Evolutionary conservation across 2,797 vertebrate species (phyloP).

Genomic region (Enteromius treurensis): DNA sequence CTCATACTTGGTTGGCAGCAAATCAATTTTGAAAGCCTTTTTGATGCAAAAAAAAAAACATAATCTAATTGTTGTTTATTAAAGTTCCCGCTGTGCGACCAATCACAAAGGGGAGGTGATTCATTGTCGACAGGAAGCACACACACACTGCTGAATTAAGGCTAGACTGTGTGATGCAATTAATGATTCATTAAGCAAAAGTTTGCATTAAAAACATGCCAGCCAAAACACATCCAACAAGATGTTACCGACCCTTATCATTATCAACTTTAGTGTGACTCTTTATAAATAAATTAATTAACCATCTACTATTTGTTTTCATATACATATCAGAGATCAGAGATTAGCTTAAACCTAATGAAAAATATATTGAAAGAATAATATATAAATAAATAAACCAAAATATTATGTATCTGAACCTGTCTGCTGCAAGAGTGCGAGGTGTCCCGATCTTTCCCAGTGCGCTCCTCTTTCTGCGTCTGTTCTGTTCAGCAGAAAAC

Average conservation of each 20-base stretch:
- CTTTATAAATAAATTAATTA: too few relatives aligned
- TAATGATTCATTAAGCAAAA: constrained; percentile 41
- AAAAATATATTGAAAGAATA: too few relatives aligned
- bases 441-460: too few relatives aligned
- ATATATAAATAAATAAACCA: too few relatives aligned
- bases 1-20: not conserved
- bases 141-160: constrained; percentile 25
- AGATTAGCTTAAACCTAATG: not conserved
- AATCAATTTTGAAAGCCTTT: constrained; percentile 21
- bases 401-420: too few relatives aligned
- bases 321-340: not conserved
- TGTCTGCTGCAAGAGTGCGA: too few relatives aligned
- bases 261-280: constrained; percentile 3
- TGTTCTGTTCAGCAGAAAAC: too few relatives aligned
- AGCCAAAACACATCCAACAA: constrained; percentile 23
- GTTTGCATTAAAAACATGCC: constrained; percentile 15
- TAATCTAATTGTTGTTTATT: constrained; percentile 47
- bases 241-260: constrained; percentile 10
- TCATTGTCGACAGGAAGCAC: constrained; percentile 47
- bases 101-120: constrained; percentile 38
- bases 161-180: constrained; percentile 14
- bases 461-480: too few relatives aligned
- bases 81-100: constrained; percentile 32
- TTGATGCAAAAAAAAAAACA: constrained; percentile 6
- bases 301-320: not conserved